Base-by-base conservation (phyloP, 2,797 vertebrate species). In the Darevskia nairensis region DNA sequence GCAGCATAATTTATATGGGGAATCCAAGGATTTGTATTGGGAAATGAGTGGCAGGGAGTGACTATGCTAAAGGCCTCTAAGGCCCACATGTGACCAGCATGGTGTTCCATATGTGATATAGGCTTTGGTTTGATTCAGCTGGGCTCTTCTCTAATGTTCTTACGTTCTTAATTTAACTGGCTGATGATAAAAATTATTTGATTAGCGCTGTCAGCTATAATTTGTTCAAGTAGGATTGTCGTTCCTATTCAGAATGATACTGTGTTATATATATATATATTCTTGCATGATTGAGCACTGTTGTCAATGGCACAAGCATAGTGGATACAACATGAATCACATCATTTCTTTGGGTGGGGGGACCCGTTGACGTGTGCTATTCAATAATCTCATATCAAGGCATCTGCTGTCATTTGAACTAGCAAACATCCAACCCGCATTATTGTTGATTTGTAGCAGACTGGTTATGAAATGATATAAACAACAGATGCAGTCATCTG, bases 401-500 rank as follows among this genome's bases (percentile, higher is more conserved):
- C 66, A 85, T 50, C 78, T 83, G 39, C 80, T 81, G 78, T 90
- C 88, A 82, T 81, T 7, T 55, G 66, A 85, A 4, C 66, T 61
- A 78, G 75, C 71, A 89, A 91, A 88, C 78, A 76, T 68, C 86
- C 80, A 84, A 84, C 81, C 76, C 17, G 84, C 85, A 69, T 91
- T 86, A 84, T 1, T 88, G 83, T 90, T 87, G 86, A 90, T 89
- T 82, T 92, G 78, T 46, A 93, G 90, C 85, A 15, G 0, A 46
- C 13, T 80, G 86, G 84, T 78, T 76, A 92, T 8, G 86, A 88
- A 89, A 82, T 86, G 84, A 85, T 86, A 88, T 80, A 90, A 91
- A 89, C 89, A 91, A 77, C 88, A 89, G 88, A 88, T 82, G 88
- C 89, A 93, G 82, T 55, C 91, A 89, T 32, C 71, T 92, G 89